Percentiles rank a stretch among this genome's conserved stretches.
phyloP scores from a whole-genome alignment of 2,113 vertebrate genomes.

The Pachypanchax playfairii region DNA sequence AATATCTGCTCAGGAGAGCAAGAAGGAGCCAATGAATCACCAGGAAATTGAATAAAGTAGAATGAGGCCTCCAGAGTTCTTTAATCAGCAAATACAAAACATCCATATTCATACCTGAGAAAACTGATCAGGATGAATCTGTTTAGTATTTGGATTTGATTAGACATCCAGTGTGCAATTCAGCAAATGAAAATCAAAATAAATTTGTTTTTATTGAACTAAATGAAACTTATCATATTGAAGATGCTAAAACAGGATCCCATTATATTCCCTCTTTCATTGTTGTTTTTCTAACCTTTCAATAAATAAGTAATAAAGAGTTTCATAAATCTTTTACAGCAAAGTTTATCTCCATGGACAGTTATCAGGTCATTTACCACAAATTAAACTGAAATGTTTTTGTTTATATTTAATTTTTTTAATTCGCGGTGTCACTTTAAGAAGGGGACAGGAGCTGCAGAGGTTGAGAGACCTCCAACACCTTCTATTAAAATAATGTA shows the following conservation, averaged over 20 bases:
- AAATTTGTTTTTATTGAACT: background rate
- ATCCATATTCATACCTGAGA: background rate
- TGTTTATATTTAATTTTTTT: too few relatives aligned
- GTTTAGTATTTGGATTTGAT: background rate
- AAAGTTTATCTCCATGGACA: too few relatives aligned
- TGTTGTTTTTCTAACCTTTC: background rate
- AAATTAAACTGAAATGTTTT: too few relatives aligned
- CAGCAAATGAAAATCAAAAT: slow-evolving; percentile 4
- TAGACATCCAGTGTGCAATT: background rate
- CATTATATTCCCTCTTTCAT: background rate
- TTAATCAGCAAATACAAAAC: background rate
- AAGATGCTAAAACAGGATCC: background rate
- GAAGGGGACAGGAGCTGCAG: too few relatives aligned
- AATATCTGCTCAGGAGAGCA: background rate
- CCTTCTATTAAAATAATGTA: too few relatives aligned
- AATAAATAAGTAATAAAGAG: background rate
- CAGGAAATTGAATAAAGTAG: background rate
- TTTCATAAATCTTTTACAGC: background rate
- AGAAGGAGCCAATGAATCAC: slow-evolving; percentile 12
- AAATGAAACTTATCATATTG: background rate
- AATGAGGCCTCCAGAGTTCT: background rate
- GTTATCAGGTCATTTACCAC: background rate
- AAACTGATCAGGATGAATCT: slow-evolving; percentile 16
- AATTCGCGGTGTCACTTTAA: too few relatives aligned
- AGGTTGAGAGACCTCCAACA: too few relatives aligned